Evolutionary conservation across 2,888 invertebrate species (phyloP).

Genomic region (Prosopocoilus inquinatus): DNA sequence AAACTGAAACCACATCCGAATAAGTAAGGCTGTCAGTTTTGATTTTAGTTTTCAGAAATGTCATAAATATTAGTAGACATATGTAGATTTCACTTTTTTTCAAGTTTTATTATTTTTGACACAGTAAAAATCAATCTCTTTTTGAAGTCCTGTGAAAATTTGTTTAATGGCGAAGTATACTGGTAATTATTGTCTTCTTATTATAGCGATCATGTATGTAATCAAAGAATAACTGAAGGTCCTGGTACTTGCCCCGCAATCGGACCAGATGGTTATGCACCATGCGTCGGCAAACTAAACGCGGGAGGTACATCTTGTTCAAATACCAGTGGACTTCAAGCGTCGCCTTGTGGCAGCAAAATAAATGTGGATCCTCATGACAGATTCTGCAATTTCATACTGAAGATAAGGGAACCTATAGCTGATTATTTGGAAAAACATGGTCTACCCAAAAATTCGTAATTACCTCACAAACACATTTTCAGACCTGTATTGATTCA

Average conservation of each 20-base stretch:
- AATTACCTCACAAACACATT: slow-evolving; percentile 27
- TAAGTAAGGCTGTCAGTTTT: slow-evolving; percentile 4
- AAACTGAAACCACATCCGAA: slow-evolving; percentile 12
- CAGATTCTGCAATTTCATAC: not conserved
- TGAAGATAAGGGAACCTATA: slow-evolving; percentile 39
- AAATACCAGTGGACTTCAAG: not conserved
- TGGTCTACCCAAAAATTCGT: slow-evolving; percentile 42
- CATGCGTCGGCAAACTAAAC: not conserved
- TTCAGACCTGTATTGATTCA: slow-evolving; percentile 7
- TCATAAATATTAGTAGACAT: no score
- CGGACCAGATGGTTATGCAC: not conserved
- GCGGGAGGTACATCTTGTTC: not conserved
- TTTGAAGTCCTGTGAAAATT: no score
- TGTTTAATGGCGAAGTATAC: no score
- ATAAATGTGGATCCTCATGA: not conserved
- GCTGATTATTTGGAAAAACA: slow-evolving; percentile 42
- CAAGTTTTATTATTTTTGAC: not conserved
- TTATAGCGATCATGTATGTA: slow-evolving; percentile 3
- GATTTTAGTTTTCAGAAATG: no score
- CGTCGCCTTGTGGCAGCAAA: not conserved
- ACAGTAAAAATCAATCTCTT: not conserved
- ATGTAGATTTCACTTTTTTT: no score
- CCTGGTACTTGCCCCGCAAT: not conserved
- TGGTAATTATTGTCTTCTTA: no score
- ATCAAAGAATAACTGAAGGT: slow-evolving; percentile 9